These are phyloP conservation scores for Drosophila sechellia DNA, from an alignment of 1,140 invertebrate genomes.

Conservation along the genomic window DNA sequence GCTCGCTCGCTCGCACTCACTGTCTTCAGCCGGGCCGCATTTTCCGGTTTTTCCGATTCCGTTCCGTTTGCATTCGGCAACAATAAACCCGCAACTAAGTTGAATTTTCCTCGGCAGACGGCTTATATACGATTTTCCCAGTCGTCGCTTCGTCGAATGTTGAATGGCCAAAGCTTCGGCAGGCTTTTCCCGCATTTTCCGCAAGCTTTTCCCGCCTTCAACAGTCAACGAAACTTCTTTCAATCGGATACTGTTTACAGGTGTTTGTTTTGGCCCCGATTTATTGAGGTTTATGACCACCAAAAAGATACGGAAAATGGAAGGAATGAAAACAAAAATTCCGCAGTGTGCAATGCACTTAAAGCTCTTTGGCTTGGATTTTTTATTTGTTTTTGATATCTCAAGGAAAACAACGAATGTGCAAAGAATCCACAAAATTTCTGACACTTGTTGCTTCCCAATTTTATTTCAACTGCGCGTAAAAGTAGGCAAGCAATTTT, in stretches of 20 bases:
- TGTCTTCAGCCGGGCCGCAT: constrained; percentile 17
- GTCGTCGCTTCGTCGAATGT: constrained; percentile 63
- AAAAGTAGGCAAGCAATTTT: constrained; percentile 18
- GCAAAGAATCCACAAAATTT: constrained; percentile 14
- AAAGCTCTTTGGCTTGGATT: constrained; percentile 20
- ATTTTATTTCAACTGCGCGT: constrained; percentile 6
- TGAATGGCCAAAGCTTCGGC: constrained; percentile 46
- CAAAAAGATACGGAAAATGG: not conserved
- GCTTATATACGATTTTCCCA: constrained; percentile 71
- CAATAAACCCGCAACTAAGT: constrained; percentile 72
- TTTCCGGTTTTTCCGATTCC: constrained; percentile 7
- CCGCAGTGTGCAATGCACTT: constrained; percentile 26
- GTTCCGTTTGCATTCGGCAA: constrained; percentile 49
- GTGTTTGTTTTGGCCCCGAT: constrained; percentile 74
- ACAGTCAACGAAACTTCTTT: constrained; percentile 55
- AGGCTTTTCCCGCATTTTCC: constrained; percentile 53
- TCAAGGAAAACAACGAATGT: not conserved
- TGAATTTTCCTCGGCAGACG: constrained; percentile 55
- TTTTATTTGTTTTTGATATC: constrained; percentile 19
- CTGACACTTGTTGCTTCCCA: constrained; percentile 48
- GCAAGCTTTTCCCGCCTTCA: constrained; percentile 60
- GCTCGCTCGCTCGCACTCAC: constrained; percentile 41
- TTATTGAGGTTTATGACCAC: constrained; percentile 26
- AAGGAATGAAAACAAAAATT: not conserved
- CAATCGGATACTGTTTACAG: constrained; percentile 68